Evolutionary conservation across 2,888 invertebrate genomes (phyloP).

Genomic region (Dicycla oo): DNA sequence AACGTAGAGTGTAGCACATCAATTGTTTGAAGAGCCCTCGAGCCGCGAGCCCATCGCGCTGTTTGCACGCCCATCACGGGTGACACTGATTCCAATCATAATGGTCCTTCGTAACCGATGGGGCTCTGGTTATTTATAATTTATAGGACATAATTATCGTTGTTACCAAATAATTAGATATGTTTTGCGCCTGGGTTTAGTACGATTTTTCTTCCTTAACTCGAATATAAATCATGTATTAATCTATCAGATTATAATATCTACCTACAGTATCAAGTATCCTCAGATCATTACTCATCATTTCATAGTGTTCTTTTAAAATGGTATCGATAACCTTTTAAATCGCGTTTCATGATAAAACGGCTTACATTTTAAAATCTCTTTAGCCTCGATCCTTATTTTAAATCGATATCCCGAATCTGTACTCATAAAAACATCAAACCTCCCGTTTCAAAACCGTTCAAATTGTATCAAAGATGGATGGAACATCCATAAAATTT

Average conservation of each 20-base stretch:
- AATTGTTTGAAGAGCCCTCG: conserved; percentile 65
- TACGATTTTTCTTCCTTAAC: no score
- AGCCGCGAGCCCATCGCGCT: conserved; percentile 36
- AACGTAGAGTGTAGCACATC: conserved; percentile 59
- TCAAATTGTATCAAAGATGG: background rate
- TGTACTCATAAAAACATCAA: conserved; percentile 8
- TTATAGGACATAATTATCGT: conserved; percentile 6
- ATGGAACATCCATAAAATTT: background rate
- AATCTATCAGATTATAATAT: background rate
- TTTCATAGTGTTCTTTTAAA: conserved; percentile 14
- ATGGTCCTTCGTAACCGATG: conserved; percentile 32
- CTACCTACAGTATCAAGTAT: background rate
- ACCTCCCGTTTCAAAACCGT: conserved; percentile 11
- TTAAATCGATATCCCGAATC: conserved; percentile 1
- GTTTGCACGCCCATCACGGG: conserved; percentile 57
- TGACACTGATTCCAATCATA: conserved; percentile 59
- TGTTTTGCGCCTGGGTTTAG: background rate
- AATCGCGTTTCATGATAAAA: background rate
- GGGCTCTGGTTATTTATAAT: conserved; percentile 17
- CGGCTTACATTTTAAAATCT: conserved; percentile 3
- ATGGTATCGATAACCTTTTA: background rate
- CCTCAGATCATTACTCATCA: background rate
- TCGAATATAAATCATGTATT: background rate
- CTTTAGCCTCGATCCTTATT: conserved; percentile 9
- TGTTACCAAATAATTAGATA: conserved; percentile 3